Evolutionary conservation across 1,140 invertebrate genomes (phyloP).

Genomic region (Pseudomyrmex dendroicus): DNA sequence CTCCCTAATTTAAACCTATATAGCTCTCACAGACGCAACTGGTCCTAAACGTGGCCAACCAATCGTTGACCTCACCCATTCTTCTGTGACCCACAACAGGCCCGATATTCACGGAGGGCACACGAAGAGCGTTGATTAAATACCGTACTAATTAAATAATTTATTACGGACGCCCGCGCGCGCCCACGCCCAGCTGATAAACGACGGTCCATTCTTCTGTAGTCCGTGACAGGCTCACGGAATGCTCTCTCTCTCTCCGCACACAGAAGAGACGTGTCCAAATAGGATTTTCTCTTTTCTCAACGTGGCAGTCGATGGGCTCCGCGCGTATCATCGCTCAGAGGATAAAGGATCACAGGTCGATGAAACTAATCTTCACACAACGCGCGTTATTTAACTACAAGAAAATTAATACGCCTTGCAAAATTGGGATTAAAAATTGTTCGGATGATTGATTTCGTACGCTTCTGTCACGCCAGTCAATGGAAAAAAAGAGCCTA

Average conservation of each 20-base stretch:
- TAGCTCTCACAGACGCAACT: constrained; percentile 1
- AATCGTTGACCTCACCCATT: constrained; percentile 57
- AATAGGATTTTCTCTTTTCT: constrained; percentile 62
- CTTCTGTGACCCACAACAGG: constrained; percentile 24
- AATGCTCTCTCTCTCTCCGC: constrained; percentile 21
- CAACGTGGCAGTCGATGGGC: constrained; percentile 36
- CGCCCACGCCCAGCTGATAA: constrained; percentile 71
- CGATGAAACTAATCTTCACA: constrained; percentile 61
- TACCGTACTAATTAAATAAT: constrained; percentile 81
- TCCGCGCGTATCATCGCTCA: constrained; percentile 38
- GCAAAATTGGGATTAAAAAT: constrained; percentile 41
- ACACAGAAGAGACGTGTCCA: constrained; percentile 16
- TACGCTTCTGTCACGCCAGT: not conserved
- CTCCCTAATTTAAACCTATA: constrained; percentile 5
- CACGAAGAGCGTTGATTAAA: constrained; percentile 77
- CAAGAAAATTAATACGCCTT: constrained; percentile 2
- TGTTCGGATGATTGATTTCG: constrained; percentile 18
- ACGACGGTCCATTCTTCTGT: constrained; percentile 68
- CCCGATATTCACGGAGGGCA: constrained; percentile 53
- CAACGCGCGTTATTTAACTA: constrained; percentile 2
- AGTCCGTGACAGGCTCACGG: constrained; percentile 45
- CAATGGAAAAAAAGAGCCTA: not conserved
- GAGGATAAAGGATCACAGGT: constrained; percentile 52
- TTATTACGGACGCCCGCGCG: constrained; percentile 70
- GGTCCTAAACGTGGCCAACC: not conserved